A percentile compares a stretch with the other conserved stretches of the same genome.
phyloP scores from a whole-genome alignment of 2,113 vertebrate species.

The Erinaceus europaeus region DNA sequence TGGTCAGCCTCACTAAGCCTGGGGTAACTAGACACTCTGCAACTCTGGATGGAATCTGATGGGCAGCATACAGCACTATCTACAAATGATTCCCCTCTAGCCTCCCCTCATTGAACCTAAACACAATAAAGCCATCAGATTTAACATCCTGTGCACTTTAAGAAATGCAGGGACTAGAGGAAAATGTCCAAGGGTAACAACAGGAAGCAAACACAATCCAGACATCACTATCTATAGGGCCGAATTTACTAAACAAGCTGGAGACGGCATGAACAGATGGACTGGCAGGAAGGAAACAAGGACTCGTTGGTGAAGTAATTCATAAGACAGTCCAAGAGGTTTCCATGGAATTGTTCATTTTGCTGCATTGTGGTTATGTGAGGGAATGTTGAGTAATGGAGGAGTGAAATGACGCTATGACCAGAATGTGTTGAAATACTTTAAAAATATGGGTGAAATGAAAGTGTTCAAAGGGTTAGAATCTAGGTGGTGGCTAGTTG shows the following conservation, averaged over 20 bases:
- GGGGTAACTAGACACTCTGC: not conserved
- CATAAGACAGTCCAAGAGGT: no score
- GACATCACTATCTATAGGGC: not conserved
- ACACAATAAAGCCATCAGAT: not conserved
- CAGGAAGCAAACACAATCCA: not conserved
- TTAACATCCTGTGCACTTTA: not conserved
- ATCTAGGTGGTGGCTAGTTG: no score
- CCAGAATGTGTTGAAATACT: slow-evolving; percentile 9
- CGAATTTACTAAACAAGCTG: not conserved
- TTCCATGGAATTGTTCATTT: not conserved
- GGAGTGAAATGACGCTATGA: not conserved
- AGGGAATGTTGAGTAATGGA: not conserved
- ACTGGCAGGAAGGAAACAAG: not conserved
- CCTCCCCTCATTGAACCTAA: not conserved
- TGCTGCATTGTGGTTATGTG: not conserved
- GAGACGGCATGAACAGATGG: not conserved
- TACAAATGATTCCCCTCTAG: not conserved
- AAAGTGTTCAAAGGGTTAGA: not conserved
- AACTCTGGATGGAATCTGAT: not conserved
- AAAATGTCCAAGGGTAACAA: not conserved
- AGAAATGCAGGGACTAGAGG: not conserved
- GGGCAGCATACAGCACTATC: not conserved
- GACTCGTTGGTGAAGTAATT: no score
- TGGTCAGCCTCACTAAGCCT: not conserved
- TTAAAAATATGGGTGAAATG: not conserved